Evolutionary conservation across 2,797 vertebrate genomes (phyloP).

Genomic region (Cossypha polioptera): DNA sequence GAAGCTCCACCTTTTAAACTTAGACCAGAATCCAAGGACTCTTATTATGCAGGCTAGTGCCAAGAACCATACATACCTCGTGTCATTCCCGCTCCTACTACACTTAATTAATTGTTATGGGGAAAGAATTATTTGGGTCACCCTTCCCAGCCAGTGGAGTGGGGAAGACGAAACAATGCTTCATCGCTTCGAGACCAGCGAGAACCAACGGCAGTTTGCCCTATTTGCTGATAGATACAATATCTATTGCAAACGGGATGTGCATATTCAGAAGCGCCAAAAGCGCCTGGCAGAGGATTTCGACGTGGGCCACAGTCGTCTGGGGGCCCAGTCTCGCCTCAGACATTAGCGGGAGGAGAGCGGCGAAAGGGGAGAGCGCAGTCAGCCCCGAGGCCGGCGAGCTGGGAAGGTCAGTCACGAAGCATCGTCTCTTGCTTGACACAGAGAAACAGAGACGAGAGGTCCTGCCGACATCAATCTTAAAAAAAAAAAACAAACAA

Average conservation of each 20-base stretch:
- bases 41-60: background rate
- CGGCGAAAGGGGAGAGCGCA: background rate
- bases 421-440: background rate
- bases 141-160: background rate
- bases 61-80: background rate
- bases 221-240: background rate
- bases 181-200: background rate
- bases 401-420: background rate
- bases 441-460: background rate
- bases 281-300: background rate
- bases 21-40: background rate
- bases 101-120: background rate
- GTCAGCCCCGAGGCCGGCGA: background rate
- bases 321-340: background rate
- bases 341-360: too few species aligned
- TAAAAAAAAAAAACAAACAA: background rate
- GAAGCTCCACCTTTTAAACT: background rate
- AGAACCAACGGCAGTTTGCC: background rate
- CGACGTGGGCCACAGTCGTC: background rate
- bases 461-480: background rate
- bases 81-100: background rate
- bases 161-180: background rate
- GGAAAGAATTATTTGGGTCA: background rate
- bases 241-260: background rate
- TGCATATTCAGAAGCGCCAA: accelerated